phyloP scores from a whole-genome alignment of 2,888 invertebrate species.

The Metellina segmentata region DNA sequence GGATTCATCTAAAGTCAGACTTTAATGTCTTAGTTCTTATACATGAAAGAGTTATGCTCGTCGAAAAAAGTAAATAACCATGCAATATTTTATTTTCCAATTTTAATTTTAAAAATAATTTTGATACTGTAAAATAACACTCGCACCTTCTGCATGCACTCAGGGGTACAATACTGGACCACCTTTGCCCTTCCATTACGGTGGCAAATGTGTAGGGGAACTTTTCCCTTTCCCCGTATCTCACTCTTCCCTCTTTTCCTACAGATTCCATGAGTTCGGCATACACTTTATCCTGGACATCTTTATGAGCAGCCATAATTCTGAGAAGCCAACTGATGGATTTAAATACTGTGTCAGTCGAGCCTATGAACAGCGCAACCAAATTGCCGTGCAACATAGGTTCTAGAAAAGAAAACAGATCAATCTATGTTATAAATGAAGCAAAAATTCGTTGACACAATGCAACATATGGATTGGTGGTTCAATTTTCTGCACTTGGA shows the following conservation, averaged over 20 bases:
- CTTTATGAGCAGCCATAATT: neutral
- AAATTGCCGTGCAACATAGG: neutral
- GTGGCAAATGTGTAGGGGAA: conserved; percentile 12
- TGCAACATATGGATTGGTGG: too few species aligned
- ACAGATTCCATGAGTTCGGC: neutral
- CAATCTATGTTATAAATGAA: too few species aligned
- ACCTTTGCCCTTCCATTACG: conserved; percentile 3
- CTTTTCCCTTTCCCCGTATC: neutral
- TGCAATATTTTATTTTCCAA: too few species aligned
- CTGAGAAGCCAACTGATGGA: conserved; percentile 1
- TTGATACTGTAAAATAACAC: too few species aligned
- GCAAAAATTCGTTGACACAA: too few species aligned
- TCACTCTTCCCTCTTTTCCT: neutral
- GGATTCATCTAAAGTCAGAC: neutral
- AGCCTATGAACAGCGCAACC: neutral
- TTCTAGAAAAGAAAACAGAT: conserved; percentile 3
- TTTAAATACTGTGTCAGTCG: neutral
- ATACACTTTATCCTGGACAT: neutral
- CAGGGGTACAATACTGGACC: neutral
- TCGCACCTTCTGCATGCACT: neutral
- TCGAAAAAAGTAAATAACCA: neutral
- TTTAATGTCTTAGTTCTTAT: neutral
- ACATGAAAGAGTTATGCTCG: neutral
- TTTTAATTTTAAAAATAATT: too few species aligned
- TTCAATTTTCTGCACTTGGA: too few species aligned